A percentile compares a stretch with the other conserved stretches of the same genome.
These are phyloP conservation scores for Pachypanchax playfairii DNA, from an alignment of 2,113 vertebrate species.

Conservation along the genomic window DNA sequence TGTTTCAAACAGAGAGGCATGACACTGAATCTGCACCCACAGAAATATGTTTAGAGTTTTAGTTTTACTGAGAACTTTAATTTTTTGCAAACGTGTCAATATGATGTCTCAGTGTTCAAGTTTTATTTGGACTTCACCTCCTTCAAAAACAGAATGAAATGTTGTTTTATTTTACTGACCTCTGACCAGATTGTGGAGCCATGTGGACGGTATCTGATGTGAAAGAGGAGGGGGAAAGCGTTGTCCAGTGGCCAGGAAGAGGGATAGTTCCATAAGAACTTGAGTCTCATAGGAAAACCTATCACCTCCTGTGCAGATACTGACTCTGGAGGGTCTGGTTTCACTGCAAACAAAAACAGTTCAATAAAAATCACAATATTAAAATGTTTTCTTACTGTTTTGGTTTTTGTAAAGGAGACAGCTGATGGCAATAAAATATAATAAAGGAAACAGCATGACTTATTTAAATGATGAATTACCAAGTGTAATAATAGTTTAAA, in stretches of 20 bases:
- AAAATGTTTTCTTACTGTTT: background rate
- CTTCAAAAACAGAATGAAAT: background rate
- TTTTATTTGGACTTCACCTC: background rate
- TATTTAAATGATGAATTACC: background rate
- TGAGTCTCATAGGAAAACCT: conserved; percentile 63
- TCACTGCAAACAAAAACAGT: conserved; percentile 62
- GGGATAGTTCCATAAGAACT: conserved; percentile 69
- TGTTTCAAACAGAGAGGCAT: conserved; percentile 27
- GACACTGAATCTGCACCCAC: background rate
- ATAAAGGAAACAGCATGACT: background rate
- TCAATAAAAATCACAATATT: background rate
- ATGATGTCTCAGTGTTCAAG: background rate
- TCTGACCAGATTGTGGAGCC: conserved; percentile 76
- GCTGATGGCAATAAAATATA: background rate
- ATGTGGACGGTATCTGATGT: conserved; percentile 75
- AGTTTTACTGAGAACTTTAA: background rate
- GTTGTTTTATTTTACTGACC: conserved; percentile 50
- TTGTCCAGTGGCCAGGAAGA: conserved; percentile 63
- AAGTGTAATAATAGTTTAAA: too few species aligned
- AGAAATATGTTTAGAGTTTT: background rate
- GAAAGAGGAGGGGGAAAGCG: conserved; percentile 71
- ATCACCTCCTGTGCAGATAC: conserved; percentile 42
- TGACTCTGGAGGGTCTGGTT: conserved; percentile 75
- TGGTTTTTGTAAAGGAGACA: background rate
- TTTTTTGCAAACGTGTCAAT: too few species aligned